Base-by-base conservation (phyloP, 2,797 vertebrate genomes). In the Chelon auratus region DNA sequence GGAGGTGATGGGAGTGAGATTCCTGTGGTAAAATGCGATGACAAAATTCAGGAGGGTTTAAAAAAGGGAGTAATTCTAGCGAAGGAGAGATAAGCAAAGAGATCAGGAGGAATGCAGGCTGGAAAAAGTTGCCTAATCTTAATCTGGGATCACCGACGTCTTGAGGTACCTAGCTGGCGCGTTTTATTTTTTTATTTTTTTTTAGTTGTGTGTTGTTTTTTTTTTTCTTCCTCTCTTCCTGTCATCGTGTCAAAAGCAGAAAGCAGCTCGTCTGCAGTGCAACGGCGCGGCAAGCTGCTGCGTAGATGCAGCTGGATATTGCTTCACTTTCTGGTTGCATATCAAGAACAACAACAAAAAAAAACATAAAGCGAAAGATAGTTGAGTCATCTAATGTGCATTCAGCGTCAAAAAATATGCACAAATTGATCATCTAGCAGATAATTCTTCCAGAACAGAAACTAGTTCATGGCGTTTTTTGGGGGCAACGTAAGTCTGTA, bases 61-160 rank as follows among this genome's bases (percentile, higher is more conserved):
- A 69, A 24, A 47, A 66, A 26, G 43, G 14, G 30, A 88, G 75
- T 82, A 86, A 82, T 84, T 59, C 9, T 22, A 15, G 57, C 30
- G 36, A 33, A 24, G 36, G 39, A 59, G 65, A 81, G 82, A 83
- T 83, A 87, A 87, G 79, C 37, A 11, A 47, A 56, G 56, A 9
- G 24, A 86, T 8, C 2, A 33, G 30, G 30, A 40, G 89, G 90
- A 91, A 91, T 92, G 86, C 62, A 55, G 22, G 26, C 40, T 55
- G 59, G 80, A 68, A 74, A 78, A 75, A 17, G 51, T 77, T 81
- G 64, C 47, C 56, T 82, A 83, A 91, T 91, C 85, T 85, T 72
- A 76, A 89, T 84, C 75, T 58, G 74, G 69, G 70, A 91, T 92
- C 87, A 50, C n/a, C 51, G 24, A n/a, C 71, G 9, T 84, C 30